Evolutionary conservation across 2,113 vertebrate species (phyloP).

Genomic region (Sceloporus tristichus): DNA sequence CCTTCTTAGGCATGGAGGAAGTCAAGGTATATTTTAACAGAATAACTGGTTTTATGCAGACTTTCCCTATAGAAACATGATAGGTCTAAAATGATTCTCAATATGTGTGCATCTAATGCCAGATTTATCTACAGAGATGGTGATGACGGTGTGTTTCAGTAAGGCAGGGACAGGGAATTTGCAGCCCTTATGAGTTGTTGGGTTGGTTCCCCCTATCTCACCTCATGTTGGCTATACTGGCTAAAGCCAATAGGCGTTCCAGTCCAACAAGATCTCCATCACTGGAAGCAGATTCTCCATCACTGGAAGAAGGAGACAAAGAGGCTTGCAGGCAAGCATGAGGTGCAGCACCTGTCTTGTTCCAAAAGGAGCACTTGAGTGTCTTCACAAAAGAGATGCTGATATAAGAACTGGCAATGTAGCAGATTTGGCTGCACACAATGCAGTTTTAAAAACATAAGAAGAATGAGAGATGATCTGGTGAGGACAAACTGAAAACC

Average conservation of each 20-base stretch:
- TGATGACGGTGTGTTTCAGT: not conserved
- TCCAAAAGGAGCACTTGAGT: conserved; percentile 31
- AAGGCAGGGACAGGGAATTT: not conserved
- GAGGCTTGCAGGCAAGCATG: not conserved
- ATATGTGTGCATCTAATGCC: not conserved
- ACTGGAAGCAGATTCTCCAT: too few species aligned
- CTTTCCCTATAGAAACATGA: not conserved
- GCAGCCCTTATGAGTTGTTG: not conserved
- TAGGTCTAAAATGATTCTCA: not conserved
- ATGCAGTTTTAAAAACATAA: too few species aligned
- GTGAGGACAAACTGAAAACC: not conserved
- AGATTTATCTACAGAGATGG: not conserved
- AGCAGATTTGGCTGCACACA: not conserved
- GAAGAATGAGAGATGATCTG: not conserved
- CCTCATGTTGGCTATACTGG: too few species aligned
- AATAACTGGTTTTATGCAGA: not conserved
- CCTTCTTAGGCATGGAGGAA: not conserved
- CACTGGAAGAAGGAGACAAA: not conserved
- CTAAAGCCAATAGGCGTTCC: too few species aligned
- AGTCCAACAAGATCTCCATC: too few species aligned
- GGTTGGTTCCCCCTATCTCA: not conserved
- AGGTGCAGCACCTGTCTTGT: not conserved
- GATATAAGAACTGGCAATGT: not conserved
- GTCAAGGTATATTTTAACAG: not conserved
- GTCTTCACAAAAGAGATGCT: not conserved